A percentile compares a stretch with the other conserved stretches of the same genome.
Evolutionary conservation across 2,113 vertebrate genomes (phyloP).

Genomic region (Hiodon alosoides): DNA sequence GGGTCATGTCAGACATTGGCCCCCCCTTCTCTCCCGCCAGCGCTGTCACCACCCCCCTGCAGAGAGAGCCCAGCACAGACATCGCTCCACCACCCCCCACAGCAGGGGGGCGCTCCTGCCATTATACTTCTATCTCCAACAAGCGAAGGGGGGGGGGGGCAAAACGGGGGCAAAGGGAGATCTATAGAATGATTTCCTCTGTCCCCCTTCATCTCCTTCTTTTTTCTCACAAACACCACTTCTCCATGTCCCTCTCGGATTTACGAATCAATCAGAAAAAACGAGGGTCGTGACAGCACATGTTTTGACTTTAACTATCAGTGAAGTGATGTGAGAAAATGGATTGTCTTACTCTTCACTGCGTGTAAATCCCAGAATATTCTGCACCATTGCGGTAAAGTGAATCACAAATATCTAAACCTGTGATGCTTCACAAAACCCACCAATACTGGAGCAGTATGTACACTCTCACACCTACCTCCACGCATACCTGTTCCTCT

Average conservation of each 20-base stretch:
- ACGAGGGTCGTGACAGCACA: no score
- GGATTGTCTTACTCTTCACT: no score
- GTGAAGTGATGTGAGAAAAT: no score
- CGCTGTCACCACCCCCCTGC: conserved; percentile 69
- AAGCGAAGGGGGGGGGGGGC: conserved; percentile 32
- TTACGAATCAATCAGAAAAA: no score
- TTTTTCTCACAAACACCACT: neutral
- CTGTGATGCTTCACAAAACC: no score
- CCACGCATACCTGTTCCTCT: no score
- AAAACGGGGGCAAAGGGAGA: neutral
- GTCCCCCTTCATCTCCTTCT: neutral
- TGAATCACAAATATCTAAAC: no score
- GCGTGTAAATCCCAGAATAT: no score
- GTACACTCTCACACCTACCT: no score
- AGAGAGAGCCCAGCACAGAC: conserved; percentile 60
- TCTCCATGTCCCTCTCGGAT: neutral
- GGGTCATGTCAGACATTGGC: conserved; percentile 80
- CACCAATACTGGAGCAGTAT: no score
- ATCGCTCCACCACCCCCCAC: conserved; percentile 58
- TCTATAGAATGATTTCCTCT: conserved; percentile 3
- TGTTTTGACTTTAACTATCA: no score
- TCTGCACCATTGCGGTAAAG: no score
- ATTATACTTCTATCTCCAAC: conserved; percentile 47
- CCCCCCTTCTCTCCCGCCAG: conserved; percentile 66
- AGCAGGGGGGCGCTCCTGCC: conserved; percentile 55